A percentile compares a stretch with the other conserved stretches of the same genome.
Evolutionary conservation across 2,113 vertebrate species (phyloP).

Genomic region (Cebidichthys violaceus): DNA sequence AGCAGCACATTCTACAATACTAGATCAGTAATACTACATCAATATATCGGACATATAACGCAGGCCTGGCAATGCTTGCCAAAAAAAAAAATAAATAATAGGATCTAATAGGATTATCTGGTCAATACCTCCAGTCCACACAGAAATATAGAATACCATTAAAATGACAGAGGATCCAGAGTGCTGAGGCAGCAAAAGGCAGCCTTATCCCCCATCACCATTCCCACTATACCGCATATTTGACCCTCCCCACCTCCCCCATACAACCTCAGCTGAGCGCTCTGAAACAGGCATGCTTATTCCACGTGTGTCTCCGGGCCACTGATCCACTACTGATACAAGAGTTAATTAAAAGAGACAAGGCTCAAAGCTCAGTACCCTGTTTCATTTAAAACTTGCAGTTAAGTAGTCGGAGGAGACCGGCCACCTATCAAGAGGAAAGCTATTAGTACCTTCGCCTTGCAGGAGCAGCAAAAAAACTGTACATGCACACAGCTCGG

Average conservation of each 20-base stretch:
- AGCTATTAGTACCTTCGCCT: neutral
- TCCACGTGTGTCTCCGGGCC: slow-evolving; percentile 26
- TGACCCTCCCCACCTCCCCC: slow-evolving; percentile 29
- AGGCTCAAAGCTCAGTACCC: slow-evolving; percentile 35
- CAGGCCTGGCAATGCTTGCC: neutral
- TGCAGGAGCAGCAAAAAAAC: neutral
- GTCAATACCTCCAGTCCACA: slow-evolving; percentile 35
- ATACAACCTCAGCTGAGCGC: slow-evolving; percentile 16
- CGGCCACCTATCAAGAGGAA: slow-evolving; percentile 13
- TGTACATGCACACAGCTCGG: neutral
- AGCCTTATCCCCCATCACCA: slow-evolving; percentile 18
- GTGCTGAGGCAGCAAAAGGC: slow-evolving; percentile 49
- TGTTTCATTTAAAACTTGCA: slow-evolving; percentile 51
- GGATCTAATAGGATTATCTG: slow-evolving; percentile 58
- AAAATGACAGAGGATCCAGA: slow-evolving; percentile 35
- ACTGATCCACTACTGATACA: slow-evolving; percentile 65
- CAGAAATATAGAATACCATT: slow-evolving; percentile 41
- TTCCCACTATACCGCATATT: neutral
- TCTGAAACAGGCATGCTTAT: slow-evolving; percentile 23
- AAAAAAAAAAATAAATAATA: neutral
- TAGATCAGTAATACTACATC: neutral
- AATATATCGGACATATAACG: slow-evolving; percentile 6
- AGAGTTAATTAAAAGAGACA: slow-evolving; percentile 68
- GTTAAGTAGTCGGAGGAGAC: slow-evolving; percentile 32
- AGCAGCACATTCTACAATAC: no score